Base-by-base conservation (phyloP, 2,888 invertebrate genomes). In the Caenorhabditis japonica region DNA sequence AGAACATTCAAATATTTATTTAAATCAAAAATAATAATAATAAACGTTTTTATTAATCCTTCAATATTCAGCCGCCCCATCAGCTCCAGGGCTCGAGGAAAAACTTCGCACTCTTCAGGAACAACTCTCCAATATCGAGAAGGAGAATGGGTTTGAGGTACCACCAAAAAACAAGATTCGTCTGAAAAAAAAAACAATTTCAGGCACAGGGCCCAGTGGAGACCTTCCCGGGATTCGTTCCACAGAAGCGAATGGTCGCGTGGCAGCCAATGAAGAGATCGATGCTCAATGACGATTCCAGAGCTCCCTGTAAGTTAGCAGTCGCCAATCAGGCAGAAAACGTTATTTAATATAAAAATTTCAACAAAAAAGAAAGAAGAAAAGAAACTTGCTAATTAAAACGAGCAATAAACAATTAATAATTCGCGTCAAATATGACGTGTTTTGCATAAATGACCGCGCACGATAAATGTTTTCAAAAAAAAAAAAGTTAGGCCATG, bases 261-360 rank as follows among this genome's bases (percentile, higher is more conserved):
- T 85, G 85, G 85, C 85, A 85, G 80, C 85, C 85, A 39, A 85
- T 85, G 85, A 85, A 85, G 77, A 61, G 83, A 51, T 59, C 52
- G 21, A 52, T 30, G 41, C 15, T 56, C 19, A 62, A 58, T 27
- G 75, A 69, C 34, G 76, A 76, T 33, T 79, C 81, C 15, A 68
- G 80, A 46, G 80, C 81, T 33, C 81, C 84, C 25, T 59, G 84
- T 84, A 51, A 73, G 82, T 75, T 39, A 8, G 19, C 17, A 2
- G 1, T 15, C n/a, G n/a, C 43, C n/a, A n/a, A n/a, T n/a, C n/a
- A n/a, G n/a, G n/a, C n/a, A n/a, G n/a, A n/a, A n/a, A n/a, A n/a
- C n/a, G 51, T 41, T 51, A 30, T 36, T 41, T 17, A 10, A 19
- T 21, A 19, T 25, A 33, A 25, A 43, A 34, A 36, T 21, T 15